phyloP scores from a whole-genome alignment of 2,888 invertebrate genomes.

The Catocala nupta region DNA sequence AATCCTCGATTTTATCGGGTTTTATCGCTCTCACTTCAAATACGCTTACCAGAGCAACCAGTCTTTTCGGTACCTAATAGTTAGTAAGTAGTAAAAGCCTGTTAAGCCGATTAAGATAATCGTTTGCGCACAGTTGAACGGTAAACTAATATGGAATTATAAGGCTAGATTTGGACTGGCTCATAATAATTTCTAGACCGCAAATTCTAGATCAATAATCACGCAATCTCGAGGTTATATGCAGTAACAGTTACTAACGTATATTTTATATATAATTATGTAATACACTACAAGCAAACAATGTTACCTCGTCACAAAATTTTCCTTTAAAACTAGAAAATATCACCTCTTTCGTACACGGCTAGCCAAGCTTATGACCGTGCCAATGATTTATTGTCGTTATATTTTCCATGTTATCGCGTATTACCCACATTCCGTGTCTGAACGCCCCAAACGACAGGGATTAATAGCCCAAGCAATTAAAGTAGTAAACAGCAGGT shows the following conservation, averaged over 20 bases:
- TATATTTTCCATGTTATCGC: constrained; percentile 58
- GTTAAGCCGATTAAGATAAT: too few species aligned
- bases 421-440: constrained; percentile 64
- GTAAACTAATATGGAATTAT: too few species aligned
- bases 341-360: constrained; percentile 15
- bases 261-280: too few species aligned
- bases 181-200: not conserved
- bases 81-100: too few species aligned
- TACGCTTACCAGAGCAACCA: too few species aligned
- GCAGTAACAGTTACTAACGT: not conserved
- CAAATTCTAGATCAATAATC: constrained; percentile 1
- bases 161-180: not conserved
- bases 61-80: too few species aligned
- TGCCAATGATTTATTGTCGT: constrained; percentile 54
- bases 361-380: constrained; percentile 44
- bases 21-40: too few species aligned
- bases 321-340: constrained; percentile 39
- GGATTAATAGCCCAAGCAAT: constrained; percentile 82
- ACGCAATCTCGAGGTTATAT: too few species aligned
- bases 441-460: constrained; percentile 70
- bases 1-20: too few species aligned
- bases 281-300: too few species aligned
- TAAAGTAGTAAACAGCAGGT: constrained; percentile 84
- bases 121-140: too few species aligned
- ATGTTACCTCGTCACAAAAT: constrained; percentile 2